These are phyloP conservation scores for Drosophila mimetica DNA, from an alignment of 2,888 invertebrate species.

Conservation along the genomic window DNA sequence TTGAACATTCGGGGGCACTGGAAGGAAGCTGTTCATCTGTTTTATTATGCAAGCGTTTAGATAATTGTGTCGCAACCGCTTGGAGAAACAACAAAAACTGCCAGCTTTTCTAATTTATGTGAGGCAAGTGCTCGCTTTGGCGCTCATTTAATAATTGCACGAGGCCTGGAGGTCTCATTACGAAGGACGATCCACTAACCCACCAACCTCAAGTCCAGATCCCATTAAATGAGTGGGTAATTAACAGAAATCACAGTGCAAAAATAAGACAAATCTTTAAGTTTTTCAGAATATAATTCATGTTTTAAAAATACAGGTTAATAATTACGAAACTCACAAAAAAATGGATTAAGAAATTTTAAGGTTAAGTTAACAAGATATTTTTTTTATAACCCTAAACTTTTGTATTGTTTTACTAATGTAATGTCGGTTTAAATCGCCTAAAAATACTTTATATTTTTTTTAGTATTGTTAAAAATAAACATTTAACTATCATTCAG, in stretches of 20 bases:
- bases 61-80: conserved; percentile 53
- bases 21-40: conserved; percentile 15
- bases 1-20: conserved; percentile 23
- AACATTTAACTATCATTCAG: no score
- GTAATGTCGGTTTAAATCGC: no score
- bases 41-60: conserved; percentile 38
- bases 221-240: conserved; percentile 68
- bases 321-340: no score
- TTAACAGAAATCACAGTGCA: conserved; percentile 63
- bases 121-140: conserved; percentile 79
- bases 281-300: not conserved
- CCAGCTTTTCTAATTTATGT: conserved; percentile 64
- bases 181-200: conserved; percentile 42
- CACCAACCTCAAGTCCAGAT: conserved; percentile 22
- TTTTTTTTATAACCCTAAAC: no score
- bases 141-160: conserved; percentile 85
- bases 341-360: no score
- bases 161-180: conserved; percentile 84
- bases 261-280: conserved; percentile 1
- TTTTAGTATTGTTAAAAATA: not conserved
- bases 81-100: conserved; percentile 15
- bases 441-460: not conserved
- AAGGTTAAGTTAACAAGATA: no score
- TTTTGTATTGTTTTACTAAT: no score
- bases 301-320: not conserved